Base-by-base conservation (phyloP, 2,113 vertebrate species). In the Podarcis raffonei region DNA sequence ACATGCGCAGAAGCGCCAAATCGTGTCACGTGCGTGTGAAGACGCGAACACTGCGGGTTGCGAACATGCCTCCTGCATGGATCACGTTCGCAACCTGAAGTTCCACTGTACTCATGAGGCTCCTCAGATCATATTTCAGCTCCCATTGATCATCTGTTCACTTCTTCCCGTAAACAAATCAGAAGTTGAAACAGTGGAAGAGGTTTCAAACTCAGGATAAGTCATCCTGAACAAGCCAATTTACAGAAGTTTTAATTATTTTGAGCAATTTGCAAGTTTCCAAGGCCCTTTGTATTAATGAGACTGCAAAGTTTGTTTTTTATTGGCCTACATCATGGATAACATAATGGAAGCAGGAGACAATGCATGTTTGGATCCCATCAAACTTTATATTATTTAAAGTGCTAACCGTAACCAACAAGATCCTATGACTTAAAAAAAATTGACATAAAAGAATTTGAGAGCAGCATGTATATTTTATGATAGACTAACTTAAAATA, bases 401-500 rank as follows among this genome's bases (percentile, higher is more conserved):
- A 0, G 62, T 30, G n/a, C 77, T 87, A 68, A 78, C 68, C 85
- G 66, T 69, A 92, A 90, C 80, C 65, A 81, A 93, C 89, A 89
- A 91, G 82, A 83, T 27, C 32, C 78, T 91, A 87, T 53, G 83
- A 23, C 87, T 91, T 94, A 83, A 35, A 91, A 89, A 94, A 87
- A 22, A 23, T 84, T 11, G 86, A 78, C 53, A 62, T 78, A 75
- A 8, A 35, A 42, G 35, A 88, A 82, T 82, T 87, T 93, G 89
- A 90, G 69, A 83, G 12, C 87, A 92, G 71, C 76, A 74, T 18
- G 81, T 91, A 83, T 87, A 72, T 91, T 92, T 87, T 89, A 90
- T 68, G 84, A 77, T 89, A 93, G 87, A 91, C 94, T 90, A 95
- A 83, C 93, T 91, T 93, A 95, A 93, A 92, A 76, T 89, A 89